Base-by-base conservation (phyloP, 2,888 invertebrate species). In the Tetheella fluctuosa region DNA sequence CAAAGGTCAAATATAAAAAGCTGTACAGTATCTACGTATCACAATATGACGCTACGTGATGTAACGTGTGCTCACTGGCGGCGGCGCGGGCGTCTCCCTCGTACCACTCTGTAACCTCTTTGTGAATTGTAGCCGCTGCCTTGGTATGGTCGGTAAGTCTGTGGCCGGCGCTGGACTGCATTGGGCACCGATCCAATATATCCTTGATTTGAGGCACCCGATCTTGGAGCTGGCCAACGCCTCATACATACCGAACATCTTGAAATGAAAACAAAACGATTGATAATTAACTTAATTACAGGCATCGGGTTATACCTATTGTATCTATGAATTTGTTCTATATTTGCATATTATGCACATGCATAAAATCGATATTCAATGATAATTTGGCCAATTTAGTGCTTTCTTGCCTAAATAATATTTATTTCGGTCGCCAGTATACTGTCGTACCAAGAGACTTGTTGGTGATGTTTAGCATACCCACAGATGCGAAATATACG, bases 201-300 rank as follows among this genome's bases (percentile, higher is more conserved):
- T 37, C 67, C 57, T 23, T 70, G 72, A 63, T 75, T 76, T 37
- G 64, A 28, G 10, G 65, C 62, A 23, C 66, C 69, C 12, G 69
- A 59, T 12, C 75, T 71, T 30, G 78, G 70, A 3, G 79, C 79
- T 6, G 86, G 86, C 69, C 81, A 81, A 28, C 83, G 78, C 64
- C 90, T 79, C 83, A 88, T 91, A 64, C 92, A 93, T 48, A 93
- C 93, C 57, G 90, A 68, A 70, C 93, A 93, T 73, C 93, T 93
- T 68, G 8, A 60, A 62, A 63, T 54, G 34, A 30, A 4, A 59
- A 52, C 34, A 34, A 53, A 59, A 60, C 61, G 42, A 37, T 37
- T 13, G 15, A 2, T 13, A 37, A 13, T 2, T 13, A 37, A 2
- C 2, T 37, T 37, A 4, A 25, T 25, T 25, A 25, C n/a, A n/a